phyloP scores from a whole-genome alignment of 1,140 invertebrate genomes.

The Armadillidium nasatum region DNA sequence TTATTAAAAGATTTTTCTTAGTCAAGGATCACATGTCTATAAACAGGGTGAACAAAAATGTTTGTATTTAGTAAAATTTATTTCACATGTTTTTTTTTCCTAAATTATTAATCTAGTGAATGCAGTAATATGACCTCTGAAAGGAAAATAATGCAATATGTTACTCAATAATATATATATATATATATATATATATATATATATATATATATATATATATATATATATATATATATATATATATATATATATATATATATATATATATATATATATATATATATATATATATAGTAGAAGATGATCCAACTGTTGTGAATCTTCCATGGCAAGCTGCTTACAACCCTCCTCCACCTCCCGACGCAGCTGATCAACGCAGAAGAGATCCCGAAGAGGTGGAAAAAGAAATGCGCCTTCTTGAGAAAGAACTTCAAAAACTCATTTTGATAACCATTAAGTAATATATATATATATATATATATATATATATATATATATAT shows the following conservation, averaged over 20 bases:
- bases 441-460: slow-evolving; percentile 66
- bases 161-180: not conserved
- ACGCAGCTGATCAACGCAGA: slow-evolving; percentile 59
- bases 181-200: slow-evolving; percentile 17
- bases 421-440: slow-evolving; percentile 67
- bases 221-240: not conserved
- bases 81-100: no score
- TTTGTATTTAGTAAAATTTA: no score
- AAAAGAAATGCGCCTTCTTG: slow-evolving; percentile 67
- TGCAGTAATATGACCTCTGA: no score
- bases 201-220: slow-evolving; percentile 1
- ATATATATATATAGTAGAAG: slow-evolving; percentile 55
- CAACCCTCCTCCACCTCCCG: slow-evolving; percentile 61
- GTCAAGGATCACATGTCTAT: no score
- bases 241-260: no score
- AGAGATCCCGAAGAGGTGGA: slow-evolving; percentile 71
- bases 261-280: not conserved
- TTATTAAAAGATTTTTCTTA: no score
- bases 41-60: no score
- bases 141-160: no score
- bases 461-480: slow-evolving; percentile 3
- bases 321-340: slow-evolving; percentile 66
- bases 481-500: no score
- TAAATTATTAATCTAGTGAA: no score
- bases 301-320: slow-evolving; percentile 61